Evolutionary conservation across 2,113 vertebrate species (phyloP).

Genomic region (Oryzias woworae): DNA sequence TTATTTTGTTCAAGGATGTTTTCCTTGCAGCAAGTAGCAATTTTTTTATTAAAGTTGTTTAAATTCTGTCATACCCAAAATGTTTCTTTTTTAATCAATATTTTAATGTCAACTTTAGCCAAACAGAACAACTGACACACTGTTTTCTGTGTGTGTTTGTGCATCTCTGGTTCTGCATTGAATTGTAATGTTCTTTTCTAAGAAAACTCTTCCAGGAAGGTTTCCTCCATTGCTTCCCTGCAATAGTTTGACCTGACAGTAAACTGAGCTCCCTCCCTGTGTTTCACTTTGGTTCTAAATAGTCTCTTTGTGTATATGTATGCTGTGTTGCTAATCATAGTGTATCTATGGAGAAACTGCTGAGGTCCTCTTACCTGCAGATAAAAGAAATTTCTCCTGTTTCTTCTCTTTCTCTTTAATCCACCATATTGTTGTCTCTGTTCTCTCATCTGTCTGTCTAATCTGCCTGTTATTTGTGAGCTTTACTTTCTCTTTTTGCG

Average conservation of each 20-base stretch:
- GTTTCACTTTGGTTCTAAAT: slow-evolving; percentile 42
- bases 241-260: slow-evolving; percentile 20
- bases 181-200: no score
- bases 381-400: slow-evolving; percentile 56
- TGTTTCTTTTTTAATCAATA: no score
- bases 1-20: no score
- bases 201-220: slow-evolving; percentile 17
- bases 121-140: no score
- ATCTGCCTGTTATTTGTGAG: slow-evolving; percentile 14
- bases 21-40: no score
- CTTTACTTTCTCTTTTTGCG: slow-evolving; percentile 24
- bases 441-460: not conserved
- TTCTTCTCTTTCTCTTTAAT: slow-evolving; percentile 29
- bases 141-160: no score
- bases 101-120: no score
- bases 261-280: slow-evolving; percentile 44
- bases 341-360: not conserved
- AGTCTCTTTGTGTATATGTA: slow-evolving; percentile 9
- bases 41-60: no score
- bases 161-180: no score
- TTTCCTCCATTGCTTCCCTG: slow-evolving; percentile 23
- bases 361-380: slow-evolving; percentile 47
- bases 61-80: no score
- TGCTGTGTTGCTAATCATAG: slow-evolving; percentile 34
- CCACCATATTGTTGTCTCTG: not conserved